phyloP scores from a whole-genome alignment of 2,888 invertebrate genomes.

The Synanthedon formicaeformis region DNA sequence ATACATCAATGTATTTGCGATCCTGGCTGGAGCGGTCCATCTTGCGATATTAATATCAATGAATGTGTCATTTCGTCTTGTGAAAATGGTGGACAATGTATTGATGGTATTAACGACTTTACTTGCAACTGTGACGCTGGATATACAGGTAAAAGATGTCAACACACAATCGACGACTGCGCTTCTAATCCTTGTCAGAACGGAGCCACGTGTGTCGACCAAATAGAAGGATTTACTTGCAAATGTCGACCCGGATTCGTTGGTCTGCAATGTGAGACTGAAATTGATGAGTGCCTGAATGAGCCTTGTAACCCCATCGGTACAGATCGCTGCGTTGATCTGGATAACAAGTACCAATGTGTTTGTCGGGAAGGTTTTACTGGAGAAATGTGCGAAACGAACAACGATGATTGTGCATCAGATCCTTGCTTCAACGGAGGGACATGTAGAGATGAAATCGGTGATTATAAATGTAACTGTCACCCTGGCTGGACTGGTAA shows the following conservation, averaged over 20 bases:
- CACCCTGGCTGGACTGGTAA: constrained; percentile 88
- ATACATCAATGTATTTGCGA: constrained; percentile 90
- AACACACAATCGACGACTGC: constrained; percentile 94
- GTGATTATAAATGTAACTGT: constrained; percentile 85
- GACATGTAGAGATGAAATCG: constrained; percentile 87
- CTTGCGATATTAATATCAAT: constrained; percentile 92
- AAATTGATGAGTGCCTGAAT: constrained; percentile 90
- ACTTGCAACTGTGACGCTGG: constrained; percentile 93
- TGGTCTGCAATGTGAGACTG: constrained; percentile 93
- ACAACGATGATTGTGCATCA: constrained; percentile 88
- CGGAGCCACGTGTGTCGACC: constrained; percentile 88
- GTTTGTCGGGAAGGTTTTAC: constrained; percentile 90
- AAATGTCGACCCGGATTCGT: constrained; percentile 94
- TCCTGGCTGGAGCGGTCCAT: constrained; percentile 89
- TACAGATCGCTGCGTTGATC: constrained; percentile 89
- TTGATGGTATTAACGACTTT: constrained; percentile 86
- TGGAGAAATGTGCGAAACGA: constrained; percentile 86
- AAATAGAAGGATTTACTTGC: constrained; percentile 90
- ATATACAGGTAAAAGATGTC: constrained; percentile 92
- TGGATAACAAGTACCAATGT: constrained; percentile 88
- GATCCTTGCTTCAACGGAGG: constrained; percentile 92
- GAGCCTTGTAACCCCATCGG: constrained; percentile 93
- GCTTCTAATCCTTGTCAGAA: constrained; percentile 91
- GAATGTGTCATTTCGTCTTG: constrained; percentile 92
- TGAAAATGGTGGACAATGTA: constrained; percentile 91